These are phyloP conservation scores for Euborellia annulipes DNA, from an alignment of 1,140 invertebrate genomes.

Conservation along the genomic window DNA sequence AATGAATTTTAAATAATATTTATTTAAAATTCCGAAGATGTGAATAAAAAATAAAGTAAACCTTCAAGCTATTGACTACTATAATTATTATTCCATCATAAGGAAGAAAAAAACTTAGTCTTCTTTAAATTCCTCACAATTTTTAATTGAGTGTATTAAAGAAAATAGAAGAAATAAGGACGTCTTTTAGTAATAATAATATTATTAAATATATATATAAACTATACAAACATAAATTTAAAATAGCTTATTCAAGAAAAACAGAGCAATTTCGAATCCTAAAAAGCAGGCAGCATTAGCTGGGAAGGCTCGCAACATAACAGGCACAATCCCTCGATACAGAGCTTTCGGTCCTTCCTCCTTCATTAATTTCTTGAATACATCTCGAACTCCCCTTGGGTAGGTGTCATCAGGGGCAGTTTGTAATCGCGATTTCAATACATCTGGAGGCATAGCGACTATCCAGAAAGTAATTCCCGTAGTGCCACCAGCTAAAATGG, in stretches of 20 bases:
- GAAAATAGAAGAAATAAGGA: no score
- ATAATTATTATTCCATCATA: no score
- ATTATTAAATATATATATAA: no score
- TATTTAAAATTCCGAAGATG: no score
- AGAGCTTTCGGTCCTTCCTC: constrained; percentile 64
- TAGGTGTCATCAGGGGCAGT: constrained; percentile 80
- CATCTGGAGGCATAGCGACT: constrained; percentile 49
- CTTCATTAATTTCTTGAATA: constrained; percentile 60
- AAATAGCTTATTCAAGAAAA: constrained; percentile 33
- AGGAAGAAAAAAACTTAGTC: no score
- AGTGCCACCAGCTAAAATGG: constrained; percentile 47
- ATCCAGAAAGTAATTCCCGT: constrained; percentile 53
- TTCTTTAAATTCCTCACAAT: no score
- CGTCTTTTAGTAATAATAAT: no score
- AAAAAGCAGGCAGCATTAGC: constrained; percentile 90
- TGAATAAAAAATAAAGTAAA: no score
- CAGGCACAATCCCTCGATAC: constrained; percentile 70
- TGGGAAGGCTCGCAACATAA: constrained; percentile 81
- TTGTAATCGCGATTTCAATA: constrained; percentile 51
- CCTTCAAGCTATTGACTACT: no score
- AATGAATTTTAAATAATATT: no score
- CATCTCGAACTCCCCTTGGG: constrained; percentile 71
- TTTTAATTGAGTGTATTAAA: no score
- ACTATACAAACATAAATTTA: no score
- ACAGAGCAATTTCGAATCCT: constrained; percentile 58